phyloP scores from a whole-genome alignment of 2,113 vertebrate species.

The Callaeas wilsoni region DNA sequence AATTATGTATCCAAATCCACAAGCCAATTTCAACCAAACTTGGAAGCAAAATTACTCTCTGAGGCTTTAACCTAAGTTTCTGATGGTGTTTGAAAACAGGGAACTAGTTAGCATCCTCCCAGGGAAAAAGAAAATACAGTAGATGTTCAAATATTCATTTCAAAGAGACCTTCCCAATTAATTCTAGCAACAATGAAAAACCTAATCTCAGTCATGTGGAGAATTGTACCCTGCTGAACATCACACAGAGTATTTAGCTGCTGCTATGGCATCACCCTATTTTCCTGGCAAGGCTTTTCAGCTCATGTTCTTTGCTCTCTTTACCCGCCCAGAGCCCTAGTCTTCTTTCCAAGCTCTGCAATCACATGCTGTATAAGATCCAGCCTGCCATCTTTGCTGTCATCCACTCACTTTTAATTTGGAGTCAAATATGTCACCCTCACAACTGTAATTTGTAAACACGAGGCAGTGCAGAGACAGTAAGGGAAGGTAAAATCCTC shows the following conservation, averaged over 20 bases:
- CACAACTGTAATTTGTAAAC: background rate
- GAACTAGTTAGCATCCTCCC: background rate
- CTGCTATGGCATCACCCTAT: background rate
- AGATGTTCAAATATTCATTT: background rate
- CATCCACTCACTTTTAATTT: background rate
- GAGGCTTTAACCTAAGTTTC: background rate
- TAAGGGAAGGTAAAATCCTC: background rate
- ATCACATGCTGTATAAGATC: background rate
- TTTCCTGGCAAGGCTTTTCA: background rate
- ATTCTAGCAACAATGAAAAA: background rate
- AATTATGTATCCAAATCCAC: background rate
- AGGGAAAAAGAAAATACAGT: background rate
- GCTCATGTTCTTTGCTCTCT: background rate
- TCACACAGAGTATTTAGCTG: background rate
- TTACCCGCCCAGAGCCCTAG: fast-evolving
- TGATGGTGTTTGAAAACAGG: background rate
- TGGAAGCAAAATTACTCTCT: background rate
- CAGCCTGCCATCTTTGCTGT: background rate
- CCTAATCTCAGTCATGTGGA: background rate
- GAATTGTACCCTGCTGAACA: background rate
- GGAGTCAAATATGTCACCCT: background rate
- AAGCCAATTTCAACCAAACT: background rate
- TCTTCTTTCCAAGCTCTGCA: background rate
- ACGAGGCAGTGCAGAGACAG: background rate
- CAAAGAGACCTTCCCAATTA: background rate